A percentile compares a stretch with the other conserved stretches of the same genome.
phyloP scores from a whole-genome alignment of 2,797 vertebrate species.

The Neoniphon sammara region DNA sequence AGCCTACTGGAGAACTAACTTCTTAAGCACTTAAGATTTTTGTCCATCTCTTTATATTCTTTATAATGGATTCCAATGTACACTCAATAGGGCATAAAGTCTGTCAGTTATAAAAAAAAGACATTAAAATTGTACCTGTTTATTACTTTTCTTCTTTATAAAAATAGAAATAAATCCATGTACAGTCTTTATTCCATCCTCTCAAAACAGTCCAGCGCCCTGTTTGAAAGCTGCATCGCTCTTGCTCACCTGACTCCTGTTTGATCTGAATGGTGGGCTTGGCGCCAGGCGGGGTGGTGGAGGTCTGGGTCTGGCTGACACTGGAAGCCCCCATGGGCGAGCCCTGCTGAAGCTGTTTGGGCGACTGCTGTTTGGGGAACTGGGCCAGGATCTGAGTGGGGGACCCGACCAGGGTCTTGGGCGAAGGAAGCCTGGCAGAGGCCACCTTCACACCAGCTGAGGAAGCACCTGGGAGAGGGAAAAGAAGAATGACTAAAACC shows the following conservation, averaged over 20 bases:
- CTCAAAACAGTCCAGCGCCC: no score
- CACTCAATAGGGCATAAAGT: no score
- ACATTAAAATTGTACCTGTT: no score
- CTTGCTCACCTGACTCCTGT: constrained; percentile 92
- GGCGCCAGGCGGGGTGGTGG: constrained; percentile 82
- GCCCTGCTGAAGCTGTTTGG: constrained; percentile 87
- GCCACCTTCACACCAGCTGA: constrained; percentile 93
- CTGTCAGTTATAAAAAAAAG: neutral
- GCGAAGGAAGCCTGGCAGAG: constrained; percentile 91
- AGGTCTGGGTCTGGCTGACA: constrained; percentile 74
- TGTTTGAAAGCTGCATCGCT: no score
- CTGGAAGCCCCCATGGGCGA: constrained; percentile 79
- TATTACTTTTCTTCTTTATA: no score
- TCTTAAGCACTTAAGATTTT: no score
- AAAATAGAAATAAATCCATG: no score
- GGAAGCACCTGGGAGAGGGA: constrained; percentile 78
- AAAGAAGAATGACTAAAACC: neutral
- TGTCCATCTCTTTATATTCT: no score
- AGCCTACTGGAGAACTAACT: no score
- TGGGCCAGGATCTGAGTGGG: constrained; percentile 95
- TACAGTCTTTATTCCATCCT: no score
- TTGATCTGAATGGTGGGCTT: constrained; percentile 99
- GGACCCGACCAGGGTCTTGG: constrained; percentile 90
- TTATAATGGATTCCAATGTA: no score
- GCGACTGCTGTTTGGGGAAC: constrained; percentile 93